Base-by-base conservation (phyloP, 1,140 invertebrate genomes). In the Chelonus insularis region DNA sequence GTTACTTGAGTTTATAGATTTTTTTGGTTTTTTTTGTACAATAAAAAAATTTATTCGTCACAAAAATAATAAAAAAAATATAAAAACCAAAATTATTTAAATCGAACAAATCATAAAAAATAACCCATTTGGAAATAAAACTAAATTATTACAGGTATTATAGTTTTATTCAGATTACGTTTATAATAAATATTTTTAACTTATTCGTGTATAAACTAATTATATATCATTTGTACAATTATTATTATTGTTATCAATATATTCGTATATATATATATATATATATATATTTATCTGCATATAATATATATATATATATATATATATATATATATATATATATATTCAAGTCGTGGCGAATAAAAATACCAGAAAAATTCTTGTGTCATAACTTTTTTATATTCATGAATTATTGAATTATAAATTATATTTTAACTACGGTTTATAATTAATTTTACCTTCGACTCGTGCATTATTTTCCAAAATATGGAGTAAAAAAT, bases 141-240 rank as follows among this genome's bases (percentile, higher is more conserved):
- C 58, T 60, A 63, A 51, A 9, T 20, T 6, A 32, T 48, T 64
- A 57, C 55, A 66, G 64, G 70, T 70, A 70, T 72, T 72, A 68
- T 57, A 57, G 62, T 69, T 74, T 71, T 74, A 74, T 74, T 73
- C 70, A 72, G 25, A 4, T 29, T 29, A 29, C 25, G 72, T 68
- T 65, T 60, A 68, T 71, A 74, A 69, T 74, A 65, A 71, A 70
- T 74, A 68, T 72, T 72, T 64, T 71, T 54, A 65, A 57, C 58
- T 50, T 57, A 68, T 70, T 67, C 60, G 68, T 67, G 67, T 72
- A 72, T 70, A 69, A 71, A 71, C 65, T 50, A 70, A 68, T 67
- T 71, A 68, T 68, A 69, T 69, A 71, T 70, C 64, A 66, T 71
- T 70, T 74, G 71, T 74, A 71, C 68, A 74, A 69, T 29, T 29